phyloP scores from a whole-genome alignment of 2,113 vertebrate genomes.

The Lota lota region DNA sequence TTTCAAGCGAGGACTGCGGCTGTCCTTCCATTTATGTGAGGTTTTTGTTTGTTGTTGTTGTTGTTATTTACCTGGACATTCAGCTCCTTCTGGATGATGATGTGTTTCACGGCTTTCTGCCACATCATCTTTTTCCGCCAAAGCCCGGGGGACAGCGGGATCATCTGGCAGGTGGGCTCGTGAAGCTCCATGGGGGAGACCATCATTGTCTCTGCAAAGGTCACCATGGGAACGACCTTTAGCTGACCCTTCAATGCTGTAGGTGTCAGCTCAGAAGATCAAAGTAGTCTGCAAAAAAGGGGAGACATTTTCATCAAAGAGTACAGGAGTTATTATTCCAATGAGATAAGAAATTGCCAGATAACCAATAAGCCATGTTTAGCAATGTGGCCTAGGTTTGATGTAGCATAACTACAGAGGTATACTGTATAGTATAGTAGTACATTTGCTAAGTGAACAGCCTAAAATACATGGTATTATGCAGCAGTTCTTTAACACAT shows the following conservation, averaged over 20 bases:
- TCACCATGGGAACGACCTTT: slow-evolving; percentile 56
- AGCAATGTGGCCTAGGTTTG: too few species aligned
- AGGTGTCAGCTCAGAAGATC: slow-evolving; percentile 33
- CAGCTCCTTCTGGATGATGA: slow-evolving; percentile 66
- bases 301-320: background rate
- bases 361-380: too few species aligned
- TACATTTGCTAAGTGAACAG: too few species aligned
- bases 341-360: too few species aligned
- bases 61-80: slow-evolving; percentile 49
- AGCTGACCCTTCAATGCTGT: slow-evolving; percentile 20
- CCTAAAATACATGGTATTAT: too few species aligned
- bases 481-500: too few species aligned
- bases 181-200: slow-evolving; percentile 43
- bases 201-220: slow-evolving; percentile 51
- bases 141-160: slow-evolving; percentile 57
- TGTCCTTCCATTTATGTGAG: too few species aligned
- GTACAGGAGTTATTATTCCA: background rate
- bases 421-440: too few species aligned
- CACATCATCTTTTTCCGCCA: slow-evolving; percentile 69
- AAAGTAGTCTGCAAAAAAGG: slow-evolving; percentile 6
- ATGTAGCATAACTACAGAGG: too few species aligned
- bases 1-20: background rate
- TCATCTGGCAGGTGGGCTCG: slow-evolving; percentile 36
- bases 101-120: slow-evolving; percentile 74
- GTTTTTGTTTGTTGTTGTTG: too few species aligned